Percentiles rank a stretch among this genome's conserved stretches.
phyloP scores from a whole-genome alignment of 2,113 vertebrate genomes.

The Typhlomys cinereus region DNA sequence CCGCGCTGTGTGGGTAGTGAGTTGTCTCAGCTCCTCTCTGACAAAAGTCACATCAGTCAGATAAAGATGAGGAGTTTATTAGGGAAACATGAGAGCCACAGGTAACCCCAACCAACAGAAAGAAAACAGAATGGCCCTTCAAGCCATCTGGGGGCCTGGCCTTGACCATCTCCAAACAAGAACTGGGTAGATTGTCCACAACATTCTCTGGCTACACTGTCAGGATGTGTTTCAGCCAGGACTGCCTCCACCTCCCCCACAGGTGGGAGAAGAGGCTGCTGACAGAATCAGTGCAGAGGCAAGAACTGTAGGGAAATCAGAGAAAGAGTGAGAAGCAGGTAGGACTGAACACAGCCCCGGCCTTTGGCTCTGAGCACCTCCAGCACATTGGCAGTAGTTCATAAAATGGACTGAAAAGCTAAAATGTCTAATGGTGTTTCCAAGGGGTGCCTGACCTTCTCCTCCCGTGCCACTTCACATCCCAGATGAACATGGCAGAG shows the following conservation, averaged over 20 bases:
- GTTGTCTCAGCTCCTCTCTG: conserved; percentile 4
- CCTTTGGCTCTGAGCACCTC: conserved; percentile 7
- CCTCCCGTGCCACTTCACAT: neutral
- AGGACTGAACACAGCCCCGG: neutral
- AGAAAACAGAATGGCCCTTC: conserved; percentile 65
- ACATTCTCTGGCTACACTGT: conserved; percentile 40
- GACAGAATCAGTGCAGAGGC: conserved; percentile 43
- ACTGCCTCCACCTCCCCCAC: neutral
- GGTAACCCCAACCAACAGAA: conserved; percentile 71
- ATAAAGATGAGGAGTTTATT: conserved; percentile 75
- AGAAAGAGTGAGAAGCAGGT: neutral
- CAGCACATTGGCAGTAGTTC: conserved; percentile 35
- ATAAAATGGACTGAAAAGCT: conserved; percentile 51
- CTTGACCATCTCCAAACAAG: conserved; percentile 41
- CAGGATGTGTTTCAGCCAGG: neutral
- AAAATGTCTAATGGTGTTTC: conserved; percentile 30
- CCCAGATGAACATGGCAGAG: too few relatives aligned
- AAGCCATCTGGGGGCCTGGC: conserved; percentile 53
- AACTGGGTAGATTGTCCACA: conserved; percentile 11
- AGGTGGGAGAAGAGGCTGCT: conserved; percentile 1
- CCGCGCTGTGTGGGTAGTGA: neutral
- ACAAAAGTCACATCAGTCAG: conserved; percentile 70
- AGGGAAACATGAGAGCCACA: conserved; percentile 61
- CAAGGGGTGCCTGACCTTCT: neutral
- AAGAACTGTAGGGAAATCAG: neutral